A percentile compares a stretch with the other conserved stretches of the same genome.
Evolutionary conservation across 2,888 invertebrate species (phyloP).

Genomic region (Pseudococcus jackbeardsleyi): DNA sequence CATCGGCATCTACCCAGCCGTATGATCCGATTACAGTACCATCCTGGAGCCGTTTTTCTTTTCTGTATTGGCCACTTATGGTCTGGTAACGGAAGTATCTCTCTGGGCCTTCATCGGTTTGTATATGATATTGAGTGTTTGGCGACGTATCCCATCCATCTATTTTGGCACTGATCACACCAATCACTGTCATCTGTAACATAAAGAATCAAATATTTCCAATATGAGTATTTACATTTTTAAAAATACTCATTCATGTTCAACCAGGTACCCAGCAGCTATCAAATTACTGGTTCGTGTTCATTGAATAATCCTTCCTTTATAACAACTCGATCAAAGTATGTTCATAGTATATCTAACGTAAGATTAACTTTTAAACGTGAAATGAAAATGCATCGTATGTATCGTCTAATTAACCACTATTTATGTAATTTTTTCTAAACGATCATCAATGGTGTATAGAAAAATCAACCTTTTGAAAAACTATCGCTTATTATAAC

Average conservation of each 20-base stretch:
- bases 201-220: conserved; percentile 52
- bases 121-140: conserved; percentile 88
- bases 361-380: conserved; percentile 6
- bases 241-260: too few relatives aligned
- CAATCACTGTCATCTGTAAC: conserved; percentile 70
- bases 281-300: background rate
- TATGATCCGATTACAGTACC: conserved; percentile 90
- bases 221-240: background rate
- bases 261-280: too few relatives aligned
- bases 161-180: conserved; percentile 69
- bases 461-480: background rate
- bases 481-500: background rate
- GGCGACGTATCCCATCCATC: conserved; percentile 75
- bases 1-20: conserved; percentile 89
- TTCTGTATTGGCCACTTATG: conserved; percentile 88
- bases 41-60: conserved; percentile 85
- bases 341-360: background rate
- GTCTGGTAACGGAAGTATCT: conserved; percentile 91
- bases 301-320: background rate
- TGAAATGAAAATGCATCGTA: conserved; percentile 24
- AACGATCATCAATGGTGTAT: background rate
- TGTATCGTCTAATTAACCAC: background rate
- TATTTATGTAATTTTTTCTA: conserved; percentile 36
- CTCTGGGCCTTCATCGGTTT: conserved; percentile 93
- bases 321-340: background rate